These are phyloP conservation scores for Actinia tenebrosa DNA, from an alignment of 64 coral and sea anemone species.

Conservation along the genomic window DNA sequence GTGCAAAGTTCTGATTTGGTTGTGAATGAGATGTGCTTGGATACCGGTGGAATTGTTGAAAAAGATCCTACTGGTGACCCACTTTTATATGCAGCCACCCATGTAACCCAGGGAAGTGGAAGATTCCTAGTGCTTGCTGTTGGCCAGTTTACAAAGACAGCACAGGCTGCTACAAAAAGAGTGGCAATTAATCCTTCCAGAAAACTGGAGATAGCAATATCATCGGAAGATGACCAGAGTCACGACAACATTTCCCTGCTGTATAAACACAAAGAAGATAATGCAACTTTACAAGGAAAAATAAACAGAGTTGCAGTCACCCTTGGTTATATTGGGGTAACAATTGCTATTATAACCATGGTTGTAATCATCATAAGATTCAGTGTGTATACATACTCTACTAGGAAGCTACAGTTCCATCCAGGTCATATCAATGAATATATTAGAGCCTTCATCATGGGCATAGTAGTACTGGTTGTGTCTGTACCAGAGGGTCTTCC, in stretches of 20 bases:
- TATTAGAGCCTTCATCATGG: constrained; percentile 78
- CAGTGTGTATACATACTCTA: constrained; percentile 61
- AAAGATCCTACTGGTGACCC: constrained; percentile 39
- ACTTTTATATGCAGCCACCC: constrained; percentile 66
- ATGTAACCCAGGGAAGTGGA: constrained; percentile 75
- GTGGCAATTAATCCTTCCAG: background rate
- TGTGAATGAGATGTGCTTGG: constrained; percentile 55
- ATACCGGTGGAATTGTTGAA: constrained; percentile 23
- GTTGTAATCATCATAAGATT: constrained; percentile 65
- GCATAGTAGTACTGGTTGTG: constrained; percentile 76
- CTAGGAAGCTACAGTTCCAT: constrained; percentile 25
- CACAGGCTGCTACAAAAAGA: background rate
- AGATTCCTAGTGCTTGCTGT: constrained; percentile 70
- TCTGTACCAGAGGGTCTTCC: constrained; percentile 83
- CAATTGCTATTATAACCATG: constrained; percentile 48
- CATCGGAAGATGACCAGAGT: background rate
- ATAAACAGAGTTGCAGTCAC: constrained; percentile 58
- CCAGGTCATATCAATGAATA: constrained; percentile 74
- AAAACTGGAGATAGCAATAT: constrained; percentile 9
- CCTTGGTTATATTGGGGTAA: constrained; percentile 58
- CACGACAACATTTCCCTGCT: background rate
- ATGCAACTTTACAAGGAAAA: constrained; percentile 50
- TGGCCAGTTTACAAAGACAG: constrained; percentile 42
- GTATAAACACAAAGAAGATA: constrained; percentile 43
- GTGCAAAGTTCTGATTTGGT: constrained; percentile 69